Evolutionary conservation across 2,888 invertebrate species (phyloP).

Genomic region (Alviniconcha strummeri): DNA sequence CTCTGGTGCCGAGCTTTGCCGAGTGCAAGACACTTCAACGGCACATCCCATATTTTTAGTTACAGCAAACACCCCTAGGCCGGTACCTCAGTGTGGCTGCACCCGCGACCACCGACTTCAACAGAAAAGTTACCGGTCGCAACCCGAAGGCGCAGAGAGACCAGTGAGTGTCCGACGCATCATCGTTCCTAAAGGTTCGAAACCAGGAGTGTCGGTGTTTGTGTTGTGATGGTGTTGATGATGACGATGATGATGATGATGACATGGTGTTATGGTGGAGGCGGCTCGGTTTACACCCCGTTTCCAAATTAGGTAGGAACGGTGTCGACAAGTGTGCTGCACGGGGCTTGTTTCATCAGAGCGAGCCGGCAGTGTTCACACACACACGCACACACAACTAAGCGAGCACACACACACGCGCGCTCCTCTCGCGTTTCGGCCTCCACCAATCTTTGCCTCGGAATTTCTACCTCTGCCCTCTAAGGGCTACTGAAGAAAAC

Average conservation of each 20-base stretch:
- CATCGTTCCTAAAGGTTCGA: not conserved
- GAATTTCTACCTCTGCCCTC: slow-evolving; percentile 14
- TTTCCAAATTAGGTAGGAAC: slow-evolving; percentile 40
- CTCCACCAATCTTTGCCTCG: slow-evolving; percentile 16
- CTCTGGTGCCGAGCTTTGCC: not conserved
- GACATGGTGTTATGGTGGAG: not conserved
- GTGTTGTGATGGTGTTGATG: not conserved
- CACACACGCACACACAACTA: not conserved
- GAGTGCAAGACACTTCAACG: not conserved
- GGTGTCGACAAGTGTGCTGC: slow-evolving; percentile 25
- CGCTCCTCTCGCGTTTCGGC: slow-evolving; percentile 11
- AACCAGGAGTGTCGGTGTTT: not conserved
- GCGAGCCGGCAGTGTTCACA: not conserved
- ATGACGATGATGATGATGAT: slow-evolving; percentile 6
- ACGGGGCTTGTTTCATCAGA: slow-evolving; percentile 14
- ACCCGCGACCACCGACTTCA: not conserved
- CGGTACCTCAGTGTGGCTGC: not conserved
- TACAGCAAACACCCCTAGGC: too few relatives aligned
- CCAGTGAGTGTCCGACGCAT: too few relatives aligned
- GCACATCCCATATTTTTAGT: too few relatives aligned
- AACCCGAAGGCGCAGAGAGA: too few relatives aligned
- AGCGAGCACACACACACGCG: slow-evolving; percentile 7
- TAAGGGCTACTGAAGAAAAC: slow-evolving; percentile 15
- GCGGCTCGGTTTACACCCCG: slow-evolving; percentile 34
- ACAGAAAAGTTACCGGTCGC: too few relatives aligned